Conservation (phyloP, 1,140 invertebrate genomes). For the Andricus grossulariae region DNA sequence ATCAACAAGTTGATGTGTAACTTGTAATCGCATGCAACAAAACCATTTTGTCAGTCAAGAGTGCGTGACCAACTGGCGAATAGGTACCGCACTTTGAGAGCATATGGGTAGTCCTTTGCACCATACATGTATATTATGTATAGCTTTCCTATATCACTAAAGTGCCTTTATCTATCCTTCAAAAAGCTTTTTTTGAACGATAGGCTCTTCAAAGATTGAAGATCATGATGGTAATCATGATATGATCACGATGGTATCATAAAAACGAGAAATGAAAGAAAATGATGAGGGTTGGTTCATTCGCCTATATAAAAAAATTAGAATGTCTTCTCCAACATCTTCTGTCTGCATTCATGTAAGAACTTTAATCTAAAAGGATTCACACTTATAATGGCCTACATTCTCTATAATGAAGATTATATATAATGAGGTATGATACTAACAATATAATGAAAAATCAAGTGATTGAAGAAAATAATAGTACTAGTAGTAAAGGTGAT, state of each 20-base stretch:
- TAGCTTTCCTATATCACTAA: conserved; percentile 45
- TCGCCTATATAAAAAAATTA: background rate
- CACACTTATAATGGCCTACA: too few relatives aligned
- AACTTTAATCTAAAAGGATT: too few relatives aligned
- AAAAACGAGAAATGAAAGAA: background rate
- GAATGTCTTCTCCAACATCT: background rate
- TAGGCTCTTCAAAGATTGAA: conserved; percentile 61
- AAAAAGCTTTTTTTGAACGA: conserved; percentile 50
- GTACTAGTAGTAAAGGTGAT: background rate
- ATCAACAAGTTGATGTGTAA: conserved; percentile 54
- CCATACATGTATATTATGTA: conserved; percentile 47
- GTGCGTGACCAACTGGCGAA: conserved; percentile 63
- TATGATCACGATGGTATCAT: conserved; percentile 17
- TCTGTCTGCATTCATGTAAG: background rate
- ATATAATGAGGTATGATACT: too few relatives aligned
- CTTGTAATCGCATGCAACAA: conserved; percentile 55
- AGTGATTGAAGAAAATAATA: too few relatives aligned
- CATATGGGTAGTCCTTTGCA: conserved; percentile 60
- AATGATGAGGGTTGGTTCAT: background rate
- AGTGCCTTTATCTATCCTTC: conserved; percentile 51
- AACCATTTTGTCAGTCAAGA: conserved; percentile 48
- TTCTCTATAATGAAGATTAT: too few relatives aligned
- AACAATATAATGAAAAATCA: too few relatives aligned
- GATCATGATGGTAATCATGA: conserved; percentile 34
- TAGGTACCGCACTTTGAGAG: conserved; percentile 51